Conservation (phyloP, 2,888 invertebrate genomes). For the Andrena praecox region DNA sequence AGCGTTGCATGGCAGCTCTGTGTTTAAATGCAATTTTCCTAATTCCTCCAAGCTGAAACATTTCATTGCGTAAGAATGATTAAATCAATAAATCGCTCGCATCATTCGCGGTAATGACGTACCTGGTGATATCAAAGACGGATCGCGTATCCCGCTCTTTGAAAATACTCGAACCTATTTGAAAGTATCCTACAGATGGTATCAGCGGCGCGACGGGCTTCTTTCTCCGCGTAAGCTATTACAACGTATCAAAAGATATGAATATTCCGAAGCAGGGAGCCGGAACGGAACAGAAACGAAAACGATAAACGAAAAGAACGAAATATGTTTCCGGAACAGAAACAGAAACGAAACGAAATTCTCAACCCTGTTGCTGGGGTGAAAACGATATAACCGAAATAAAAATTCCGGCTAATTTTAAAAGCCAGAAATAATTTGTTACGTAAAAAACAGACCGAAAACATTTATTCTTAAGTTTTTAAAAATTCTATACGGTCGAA, state of each 20-base stretch:
- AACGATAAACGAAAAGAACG: too few relatives aligned
- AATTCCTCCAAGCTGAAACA: slow-evolving; percentile 75
- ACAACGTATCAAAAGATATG: slow-evolving; percentile 1
- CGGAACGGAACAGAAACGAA: too few relatives aligned
- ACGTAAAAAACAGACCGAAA: too few relatives aligned
- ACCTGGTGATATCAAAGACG: slow-evolving; percentile 80
- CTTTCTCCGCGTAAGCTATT: slow-evolving; percentile 34
- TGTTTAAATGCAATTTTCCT: slow-evolving; percentile 76
- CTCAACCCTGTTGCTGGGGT: too few relatives aligned
- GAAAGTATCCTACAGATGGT: slow-evolving; percentile 80
- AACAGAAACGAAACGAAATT: too few relatives aligned
- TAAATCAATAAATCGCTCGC: not conserved
- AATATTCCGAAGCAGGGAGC: not conserved
- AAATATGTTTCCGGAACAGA: too few relatives aligned
- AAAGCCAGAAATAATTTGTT: too few relatives aligned
- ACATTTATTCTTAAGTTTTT: too few relatives aligned
- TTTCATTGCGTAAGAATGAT: not conserved
- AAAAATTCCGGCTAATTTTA: too few relatives aligned
- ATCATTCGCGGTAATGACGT: slow-evolving; percentile 7
- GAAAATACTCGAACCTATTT: slow-evolving; percentile 78
- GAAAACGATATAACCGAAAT: too few relatives aligned
- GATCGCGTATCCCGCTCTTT: slow-evolving; percentile 75
- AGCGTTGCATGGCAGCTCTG: slow-evolving; percentile 81
- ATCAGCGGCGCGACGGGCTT: slow-evolving; percentile 70
- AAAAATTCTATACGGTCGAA: too few relatives aligned